Conservation (phyloP, 23 tunicate species). For the Halocynthia aurantium region DNA sequence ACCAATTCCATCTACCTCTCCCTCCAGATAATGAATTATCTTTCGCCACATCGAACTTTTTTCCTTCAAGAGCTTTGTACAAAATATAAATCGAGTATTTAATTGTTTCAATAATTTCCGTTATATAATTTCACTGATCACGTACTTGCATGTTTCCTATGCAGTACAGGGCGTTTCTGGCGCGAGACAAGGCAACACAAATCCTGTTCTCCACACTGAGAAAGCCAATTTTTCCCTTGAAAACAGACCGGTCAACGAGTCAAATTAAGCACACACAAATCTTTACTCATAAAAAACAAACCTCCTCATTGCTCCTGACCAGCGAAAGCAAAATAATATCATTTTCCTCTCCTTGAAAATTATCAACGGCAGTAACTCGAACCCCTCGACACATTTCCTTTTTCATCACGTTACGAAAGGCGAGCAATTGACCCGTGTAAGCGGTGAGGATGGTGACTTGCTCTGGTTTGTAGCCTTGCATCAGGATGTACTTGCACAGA, state of each 20-base stretch:
- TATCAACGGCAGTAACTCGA: conserved; percentile 82
- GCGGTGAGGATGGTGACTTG: conserved; percentile 78
- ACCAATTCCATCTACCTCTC: conserved; percentile 23
- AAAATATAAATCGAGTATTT: not conserved
- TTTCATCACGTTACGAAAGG: conserved; percentile 44
- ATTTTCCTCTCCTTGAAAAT: conserved; percentile 97
- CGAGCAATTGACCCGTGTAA: conserved; percentile 80
- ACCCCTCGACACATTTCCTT: conserved; percentile 25
- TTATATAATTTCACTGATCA: not conserved
- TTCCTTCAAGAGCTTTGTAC: conserved; percentile 31
- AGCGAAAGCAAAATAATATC: conserved; percentile 78
- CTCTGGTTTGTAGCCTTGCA: conserved; percentile 59
- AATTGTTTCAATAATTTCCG: not conserved
- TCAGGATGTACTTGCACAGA: conserved; percentile 51
- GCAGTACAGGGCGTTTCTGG: conserved; percentile 66
- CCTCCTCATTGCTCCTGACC: conserved; percentile 84
- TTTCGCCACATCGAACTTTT: conserved; percentile 66
- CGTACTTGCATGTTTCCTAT: conserved; percentile 68
- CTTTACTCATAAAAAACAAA: not conserved
- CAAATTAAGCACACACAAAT: not conserved
- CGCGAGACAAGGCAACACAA: conserved; percentile 91
- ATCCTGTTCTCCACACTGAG: conserved; percentile 63
- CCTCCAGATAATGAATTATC: conserved; percentile 42
- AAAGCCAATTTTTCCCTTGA: conserved; percentile 78
- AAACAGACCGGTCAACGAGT: conserved; percentile 3